Percentiles rank a stretch among this genome's conserved stretches.
Conservation (phyloP, 1,140 invertebrate species). For the Polypedilum pembai region DNA sequence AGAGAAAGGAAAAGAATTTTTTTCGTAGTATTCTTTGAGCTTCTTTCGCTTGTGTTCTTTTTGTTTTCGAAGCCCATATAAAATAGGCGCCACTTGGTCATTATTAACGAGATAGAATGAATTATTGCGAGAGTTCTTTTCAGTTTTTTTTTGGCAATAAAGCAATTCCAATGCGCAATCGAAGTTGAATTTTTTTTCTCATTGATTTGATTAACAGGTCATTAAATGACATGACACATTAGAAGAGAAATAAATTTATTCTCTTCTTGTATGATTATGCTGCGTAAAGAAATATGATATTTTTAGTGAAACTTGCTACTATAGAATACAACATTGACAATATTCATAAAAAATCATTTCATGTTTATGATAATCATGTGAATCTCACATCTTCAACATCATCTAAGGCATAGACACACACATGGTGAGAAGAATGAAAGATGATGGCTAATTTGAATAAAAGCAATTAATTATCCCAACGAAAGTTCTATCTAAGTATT, state of each 20-base stretch:
- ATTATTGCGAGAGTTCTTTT: neutral
- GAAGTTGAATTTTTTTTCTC: neutral
- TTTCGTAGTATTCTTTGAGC: neutral
- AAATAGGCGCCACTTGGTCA: constrained; percentile 9
- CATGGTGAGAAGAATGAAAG: neutral
- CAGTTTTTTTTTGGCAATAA: neutral
- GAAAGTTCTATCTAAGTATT: neutral
- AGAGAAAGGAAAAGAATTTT: constrained; percentile 18
- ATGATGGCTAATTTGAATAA: constrained; percentile 25
- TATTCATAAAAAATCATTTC: constrained; percentile 6
- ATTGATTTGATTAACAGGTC: constrained; percentile 5
- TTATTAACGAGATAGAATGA: neutral
- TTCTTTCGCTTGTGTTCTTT: neutral
- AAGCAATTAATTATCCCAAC: constrained; percentile 20
- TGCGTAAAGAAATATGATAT: neutral
- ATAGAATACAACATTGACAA: neutral
- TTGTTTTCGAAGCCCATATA: neutral
- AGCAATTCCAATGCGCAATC: neutral
- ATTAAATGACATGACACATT: neutral
- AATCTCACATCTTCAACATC: neutral
- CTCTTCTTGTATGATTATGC: neutral
- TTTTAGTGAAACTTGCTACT: neutral
- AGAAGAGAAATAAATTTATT: neutral
- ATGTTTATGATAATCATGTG: constrained; percentile 27
- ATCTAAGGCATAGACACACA: neutral